Percentiles rank a stretch among this genome's conserved stretches.
phyloP scores from a whole-genome alignment of 2,888 invertebrate genomes.

The Charanyca ferruginea region DNA sequence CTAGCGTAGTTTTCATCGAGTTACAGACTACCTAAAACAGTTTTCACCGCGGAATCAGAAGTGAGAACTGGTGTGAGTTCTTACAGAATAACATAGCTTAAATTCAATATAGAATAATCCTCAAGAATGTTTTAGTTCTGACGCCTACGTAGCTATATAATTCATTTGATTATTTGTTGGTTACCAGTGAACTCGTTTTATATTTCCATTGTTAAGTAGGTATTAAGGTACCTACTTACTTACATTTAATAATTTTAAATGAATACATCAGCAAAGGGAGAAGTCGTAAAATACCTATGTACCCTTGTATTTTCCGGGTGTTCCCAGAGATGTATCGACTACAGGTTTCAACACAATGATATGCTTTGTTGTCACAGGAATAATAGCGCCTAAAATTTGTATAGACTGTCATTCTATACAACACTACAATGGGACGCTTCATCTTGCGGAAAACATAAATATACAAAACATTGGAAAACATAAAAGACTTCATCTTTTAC shows the following conservation, averaged over 20 bases:
- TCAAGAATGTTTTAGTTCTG: slow-evolving; percentile 12
- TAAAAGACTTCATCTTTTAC: slow-evolving; percentile 41
- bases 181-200: neutral
- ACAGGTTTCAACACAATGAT: slow-evolving; percentile 74
- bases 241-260: slow-evolving; percentile 3
- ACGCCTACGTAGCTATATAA: slow-evolving; percentile 7
- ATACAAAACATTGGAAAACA: slow-evolving; percentile 62
- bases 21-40: too few species aligned
- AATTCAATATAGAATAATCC: slow-evolving; percentile 36
- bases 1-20: too few species aligned
- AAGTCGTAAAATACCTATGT: slow-evolving; percentile 25
- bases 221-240: neutral
- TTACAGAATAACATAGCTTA: too few species aligned
- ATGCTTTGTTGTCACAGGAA: slow-evolving; percentile 80
- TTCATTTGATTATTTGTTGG: slow-evolving; percentile 12
- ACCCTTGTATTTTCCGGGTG: slow-evolving; percentile 21
- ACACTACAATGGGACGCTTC: slow-evolving; percentile 75
- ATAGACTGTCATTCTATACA: slow-evolving; percentile 75
- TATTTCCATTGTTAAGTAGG: neutral
- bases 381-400: slow-evolving; percentile 77
- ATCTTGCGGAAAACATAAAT: slow-evolving; percentile 69
- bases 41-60: too few species aligned
- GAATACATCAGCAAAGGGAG: slow-evolving; percentile 1
- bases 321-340: slow-evolving; percentile 57
- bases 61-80: too few species aligned